A percentile compares a stretch with the other conserved stretches of the same genome.
Evolutionary conservation across 2,113 vertebrate genomes (phyloP).

Genomic region (Albula glossodonta): DNA sequence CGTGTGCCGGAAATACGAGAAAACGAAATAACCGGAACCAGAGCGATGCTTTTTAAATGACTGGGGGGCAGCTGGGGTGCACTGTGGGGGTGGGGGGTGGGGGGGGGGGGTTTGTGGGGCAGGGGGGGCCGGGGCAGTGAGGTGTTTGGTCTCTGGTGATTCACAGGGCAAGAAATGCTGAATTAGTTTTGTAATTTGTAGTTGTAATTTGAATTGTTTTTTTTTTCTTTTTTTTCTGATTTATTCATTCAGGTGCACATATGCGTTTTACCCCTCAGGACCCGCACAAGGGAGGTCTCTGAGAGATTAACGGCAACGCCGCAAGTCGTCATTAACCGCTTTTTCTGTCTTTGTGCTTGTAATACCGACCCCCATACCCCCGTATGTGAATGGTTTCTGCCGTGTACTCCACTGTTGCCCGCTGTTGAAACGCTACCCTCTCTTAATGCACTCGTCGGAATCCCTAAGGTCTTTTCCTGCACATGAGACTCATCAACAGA

Average conservation of each 20-base stretch:
- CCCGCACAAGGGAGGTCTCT: conserved; percentile 28
- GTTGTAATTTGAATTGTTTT: too few species aligned
- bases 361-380: background rate
- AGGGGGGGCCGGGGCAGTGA: too few species aligned
- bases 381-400: conserved; percentile 24
- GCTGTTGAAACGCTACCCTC: conserved; percentile 10
- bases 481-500: conserved; percentile 13
- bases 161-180: too few species aligned
- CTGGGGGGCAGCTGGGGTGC: background rate
- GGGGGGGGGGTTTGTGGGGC: too few species aligned
- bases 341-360: background rate
- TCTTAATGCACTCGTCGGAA: background rate
- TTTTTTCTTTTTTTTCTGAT: conserved; percentile 14
- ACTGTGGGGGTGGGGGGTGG: background rate
- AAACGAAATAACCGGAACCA: background rate
- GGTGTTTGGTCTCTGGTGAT: too few species aligned
- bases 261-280: conserved; percentile 32
- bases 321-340: background rate
- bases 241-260: conserved; percentile 26
- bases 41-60: background rate
- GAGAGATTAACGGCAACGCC: conserved; percentile 24
- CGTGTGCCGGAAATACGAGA: background rate
- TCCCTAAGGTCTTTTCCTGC: conserved; percentile 22
- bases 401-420: conserved; percentile 22
- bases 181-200: too few species aligned